phyloP scores from a whole-genome alignment of 2,888 invertebrate genomes.

The Physocephala rufipes region DNA sequence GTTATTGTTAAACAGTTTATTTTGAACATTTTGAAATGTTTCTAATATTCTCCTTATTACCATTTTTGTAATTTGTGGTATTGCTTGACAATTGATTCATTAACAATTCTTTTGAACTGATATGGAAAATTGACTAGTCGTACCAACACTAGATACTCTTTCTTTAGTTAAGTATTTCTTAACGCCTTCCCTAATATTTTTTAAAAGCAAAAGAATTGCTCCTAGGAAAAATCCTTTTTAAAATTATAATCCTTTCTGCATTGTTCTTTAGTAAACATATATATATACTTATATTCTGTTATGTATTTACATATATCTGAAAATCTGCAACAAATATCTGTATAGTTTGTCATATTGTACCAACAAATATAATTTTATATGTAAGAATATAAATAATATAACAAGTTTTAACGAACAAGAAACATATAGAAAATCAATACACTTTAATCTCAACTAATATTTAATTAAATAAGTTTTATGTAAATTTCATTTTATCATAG shows the following conservation, averaged over 20 bases:
- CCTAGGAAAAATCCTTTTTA: no score
- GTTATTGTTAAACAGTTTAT: neutral
- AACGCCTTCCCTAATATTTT: neutral
- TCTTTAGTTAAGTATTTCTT: neutral
- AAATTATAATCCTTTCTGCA: slow-evolving; percentile 17
- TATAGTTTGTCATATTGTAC: no score
- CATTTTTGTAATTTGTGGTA: neutral
- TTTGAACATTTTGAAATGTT: slow-evolving; percentile 26
- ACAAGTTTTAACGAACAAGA: slow-evolving; percentile 37
- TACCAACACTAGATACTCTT: no score
- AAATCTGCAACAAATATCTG: neutral
- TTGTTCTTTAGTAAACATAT: neutral
- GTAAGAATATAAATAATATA: slow-evolving; percentile 32
- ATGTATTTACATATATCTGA: slow-evolving; percentile 5
- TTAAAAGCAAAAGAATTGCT: no score
- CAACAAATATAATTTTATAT: neutral
- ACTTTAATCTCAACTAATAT: slow-evolving; percentile 19
- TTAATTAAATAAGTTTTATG: neutral
- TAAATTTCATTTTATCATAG: neutral
- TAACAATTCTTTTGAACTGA: slow-evolving; percentile 13
- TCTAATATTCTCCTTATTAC: neutral
- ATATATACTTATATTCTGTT: neutral
- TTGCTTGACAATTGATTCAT: slow-evolving; percentile 2
- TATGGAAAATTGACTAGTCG: slow-evolving; percentile 18
- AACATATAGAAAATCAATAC: slow-evolving; percentile 28